A percentile compares a stretch with the other conserved stretches of the same genome.
Evolutionary conservation across 2,113 vertebrate species (phyloP).

Genomic region (Neofelis nebulosa): DNA sequence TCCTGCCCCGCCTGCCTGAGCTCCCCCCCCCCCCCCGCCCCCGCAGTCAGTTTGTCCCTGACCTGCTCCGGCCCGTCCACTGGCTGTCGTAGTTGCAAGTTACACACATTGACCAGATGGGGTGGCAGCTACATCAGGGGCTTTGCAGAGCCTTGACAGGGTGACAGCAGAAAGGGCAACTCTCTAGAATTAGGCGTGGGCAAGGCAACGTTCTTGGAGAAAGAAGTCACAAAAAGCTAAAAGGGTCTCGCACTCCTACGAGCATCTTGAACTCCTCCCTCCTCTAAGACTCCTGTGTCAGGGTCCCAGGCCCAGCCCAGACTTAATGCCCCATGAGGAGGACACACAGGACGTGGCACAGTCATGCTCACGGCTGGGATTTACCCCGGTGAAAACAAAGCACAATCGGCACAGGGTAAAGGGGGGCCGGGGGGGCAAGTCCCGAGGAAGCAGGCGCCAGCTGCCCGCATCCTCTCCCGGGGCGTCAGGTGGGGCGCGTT

Average conservation of each 20-base stretch:
- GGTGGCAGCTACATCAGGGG: not conserved
- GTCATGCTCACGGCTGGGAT: not conserved
- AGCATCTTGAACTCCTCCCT: not conserved
- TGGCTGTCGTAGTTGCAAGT: not conserved
- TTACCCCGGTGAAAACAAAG: too few species aligned
- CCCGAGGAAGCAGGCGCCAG: not conserved
- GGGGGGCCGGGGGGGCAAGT: not conserved
- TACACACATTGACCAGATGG: too few species aligned
- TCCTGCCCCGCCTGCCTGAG: not conserved
- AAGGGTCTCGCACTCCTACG: not conserved
- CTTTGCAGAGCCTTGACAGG: fast-evolving
- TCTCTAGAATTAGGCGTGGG: too few species aligned
- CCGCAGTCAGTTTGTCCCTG: not conserved
- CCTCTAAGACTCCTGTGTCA: not conserved
- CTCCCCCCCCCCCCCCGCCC: not conserved
- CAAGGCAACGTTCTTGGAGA: not conserved
- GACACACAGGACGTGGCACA: not conserved
- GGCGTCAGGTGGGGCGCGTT: fast-evolving
- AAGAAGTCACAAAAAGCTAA: not conserved
- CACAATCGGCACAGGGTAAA: not conserved
- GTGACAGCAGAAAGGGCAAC: not conserved
- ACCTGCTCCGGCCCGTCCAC: not conserved
- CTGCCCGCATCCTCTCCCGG: not conserved
- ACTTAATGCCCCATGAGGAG: not conserved
- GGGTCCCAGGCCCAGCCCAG: not conserved